Percentiles rank a stretch among this genome's conserved stretches.
phyloP scores from a whole-genome alignment of 2,113 vertebrate genomes.

The Nanger granti region DNA sequence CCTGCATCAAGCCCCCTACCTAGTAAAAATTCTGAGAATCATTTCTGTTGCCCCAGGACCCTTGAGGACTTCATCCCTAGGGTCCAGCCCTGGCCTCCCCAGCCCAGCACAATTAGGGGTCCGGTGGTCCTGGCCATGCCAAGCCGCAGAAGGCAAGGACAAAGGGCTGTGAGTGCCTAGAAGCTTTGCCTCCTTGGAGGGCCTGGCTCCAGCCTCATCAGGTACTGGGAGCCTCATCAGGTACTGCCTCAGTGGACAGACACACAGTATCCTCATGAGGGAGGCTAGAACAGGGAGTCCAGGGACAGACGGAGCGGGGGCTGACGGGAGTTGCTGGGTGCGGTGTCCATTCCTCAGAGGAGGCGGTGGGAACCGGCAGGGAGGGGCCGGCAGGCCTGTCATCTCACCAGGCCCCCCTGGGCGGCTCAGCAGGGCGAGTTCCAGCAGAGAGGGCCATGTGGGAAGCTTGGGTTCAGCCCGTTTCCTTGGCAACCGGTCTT shows the following conservation, averaged over 20 bases:
- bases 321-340: background rate
- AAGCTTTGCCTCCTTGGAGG: background rate
- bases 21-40: background rate
- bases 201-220: background rate
- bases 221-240: background rate
- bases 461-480: background rate
- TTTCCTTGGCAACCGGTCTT: conserved; percentile 40
- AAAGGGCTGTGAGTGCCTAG: background rate
- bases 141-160: background rate
- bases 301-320: background rate
- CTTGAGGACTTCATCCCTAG: background rate
- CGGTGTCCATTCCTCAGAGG: background rate
- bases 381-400: background rate
- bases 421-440: background rate
- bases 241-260: background rate
- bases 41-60: background rate
- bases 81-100: background rate
- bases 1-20: background rate
- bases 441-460: background rate
- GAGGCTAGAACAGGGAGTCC: background rate
- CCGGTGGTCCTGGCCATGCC: fast-evolving
- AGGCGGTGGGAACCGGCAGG: background rate
- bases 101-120: background rate
- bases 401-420: background rate
- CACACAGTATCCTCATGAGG: background rate